phyloP scores from a whole-genome alignment of 92 coral and sea anemone genomes.

The Zoanthus sansibaricus region DNA sequence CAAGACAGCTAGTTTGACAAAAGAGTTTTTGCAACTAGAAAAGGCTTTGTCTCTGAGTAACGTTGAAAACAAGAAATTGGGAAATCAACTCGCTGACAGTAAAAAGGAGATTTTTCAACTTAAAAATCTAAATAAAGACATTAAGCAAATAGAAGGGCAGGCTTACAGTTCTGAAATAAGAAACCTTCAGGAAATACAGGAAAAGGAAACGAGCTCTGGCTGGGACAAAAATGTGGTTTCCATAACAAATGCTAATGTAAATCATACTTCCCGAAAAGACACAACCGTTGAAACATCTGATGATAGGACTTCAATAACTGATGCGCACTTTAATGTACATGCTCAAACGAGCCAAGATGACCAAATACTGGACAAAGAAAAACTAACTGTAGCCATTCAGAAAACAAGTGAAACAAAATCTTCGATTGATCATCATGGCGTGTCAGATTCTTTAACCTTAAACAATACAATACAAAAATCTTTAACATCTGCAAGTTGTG shows the following conservation, averaged over 20 bases:
- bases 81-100: conserved; percentile 62
- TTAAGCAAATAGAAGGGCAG: conserved; percentile 48
- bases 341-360: not conserved
- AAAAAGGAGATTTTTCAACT: conserved; percentile 58
- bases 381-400: not conserved
- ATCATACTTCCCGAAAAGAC: not conserved
- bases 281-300: not conserved
- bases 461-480: not conserved
- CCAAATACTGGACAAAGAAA: not conserved
- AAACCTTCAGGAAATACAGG: not conserved
- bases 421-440: not conserved
- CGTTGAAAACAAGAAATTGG: conserved; percentile 57
- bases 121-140: conserved; percentile 50
- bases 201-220: too few species aligned
- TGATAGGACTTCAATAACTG: not conserved
- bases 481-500: not conserved
- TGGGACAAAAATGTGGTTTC: too few species aligned
- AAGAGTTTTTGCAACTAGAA: conserved; percentile 69
- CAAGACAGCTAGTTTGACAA: conserved; percentile 70
- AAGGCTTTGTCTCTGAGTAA: conserved; percentile 66
- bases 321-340: not conserved
- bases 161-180: not conserved
- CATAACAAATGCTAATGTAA: too few species aligned
- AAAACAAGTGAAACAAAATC: not conserved
- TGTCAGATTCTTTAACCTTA: not conserved